These are phyloP conservation scores for Heliconius hermathena DNA, from an alignment of 1,140 invertebrate species.

Conservation along the genomic window DNA sequence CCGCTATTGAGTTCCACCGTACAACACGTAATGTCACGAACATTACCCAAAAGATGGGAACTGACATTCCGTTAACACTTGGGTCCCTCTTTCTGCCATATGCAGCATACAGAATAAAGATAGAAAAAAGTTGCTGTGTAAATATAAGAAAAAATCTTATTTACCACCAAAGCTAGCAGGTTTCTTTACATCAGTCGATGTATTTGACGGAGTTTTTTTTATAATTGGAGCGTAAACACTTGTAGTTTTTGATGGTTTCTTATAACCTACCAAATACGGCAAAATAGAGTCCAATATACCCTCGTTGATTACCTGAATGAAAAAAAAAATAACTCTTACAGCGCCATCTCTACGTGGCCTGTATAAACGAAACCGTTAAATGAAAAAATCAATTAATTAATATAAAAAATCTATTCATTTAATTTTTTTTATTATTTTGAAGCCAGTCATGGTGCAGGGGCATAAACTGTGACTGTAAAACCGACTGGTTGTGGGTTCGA, in stretches of 20 bases:
- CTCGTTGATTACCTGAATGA: slow-evolving; percentile 85
- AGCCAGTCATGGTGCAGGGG: no score
- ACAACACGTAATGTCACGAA: background rate
- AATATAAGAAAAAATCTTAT: background rate
- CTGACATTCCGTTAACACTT: background rate
- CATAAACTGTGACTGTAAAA: no score
- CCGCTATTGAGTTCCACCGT: background rate
- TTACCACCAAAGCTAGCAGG: slow-evolving; percentile 76
- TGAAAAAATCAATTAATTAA: no score
- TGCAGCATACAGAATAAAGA: background rate
- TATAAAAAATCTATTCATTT: no score
- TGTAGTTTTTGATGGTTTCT: slow-evolving; percentile 75
- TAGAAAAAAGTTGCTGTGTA: background rate
- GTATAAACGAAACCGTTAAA: background rate
- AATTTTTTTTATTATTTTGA: no score
- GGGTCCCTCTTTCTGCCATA: background rate
- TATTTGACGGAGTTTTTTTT: slow-evolving; percentile 74
- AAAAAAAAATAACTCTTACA: background rate
- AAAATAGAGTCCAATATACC: slow-evolving; percentile 90
- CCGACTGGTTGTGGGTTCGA: no score
- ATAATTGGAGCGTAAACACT: slow-evolving; percentile 82
- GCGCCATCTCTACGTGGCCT: background rate
- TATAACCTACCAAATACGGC: slow-evolving; percentile 84
- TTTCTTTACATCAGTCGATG: slow-evolving; percentile 78
- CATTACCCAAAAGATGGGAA: background rate